Percentiles rank a stretch among this genome's conserved stretches.
Conservation (phyloP, 2,113 vertebrate species). For the Carollia perspicillata region DNA sequence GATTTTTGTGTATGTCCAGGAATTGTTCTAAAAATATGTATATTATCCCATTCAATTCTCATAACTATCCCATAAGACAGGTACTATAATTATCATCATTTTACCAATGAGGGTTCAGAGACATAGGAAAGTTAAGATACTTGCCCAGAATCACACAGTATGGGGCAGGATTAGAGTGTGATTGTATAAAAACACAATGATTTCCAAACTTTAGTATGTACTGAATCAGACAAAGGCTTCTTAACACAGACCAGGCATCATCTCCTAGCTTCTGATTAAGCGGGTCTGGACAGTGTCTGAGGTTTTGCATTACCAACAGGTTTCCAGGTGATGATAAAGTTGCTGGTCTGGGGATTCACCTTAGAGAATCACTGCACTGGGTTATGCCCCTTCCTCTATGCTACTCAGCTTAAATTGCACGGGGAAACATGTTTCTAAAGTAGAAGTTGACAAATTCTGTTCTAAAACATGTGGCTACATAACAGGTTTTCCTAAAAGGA, state of each 20-base stretch:
- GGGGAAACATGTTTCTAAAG: not conserved
- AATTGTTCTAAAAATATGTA: not conserved
- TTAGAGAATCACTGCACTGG: not conserved
- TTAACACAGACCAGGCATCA: not conserved
- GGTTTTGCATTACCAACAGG: not conserved
- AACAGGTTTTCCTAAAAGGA: not conserved
- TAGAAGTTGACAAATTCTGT: not conserved
- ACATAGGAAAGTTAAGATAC: not conserved
- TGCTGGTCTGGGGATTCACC: not conserved
- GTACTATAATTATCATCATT: not conserved
- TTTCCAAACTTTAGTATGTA: not conserved
- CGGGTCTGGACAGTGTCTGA: not conserved
- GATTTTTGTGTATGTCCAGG: not conserved
- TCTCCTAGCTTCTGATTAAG: not conserved
- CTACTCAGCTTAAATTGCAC: not conserved
- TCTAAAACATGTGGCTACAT: not conserved
- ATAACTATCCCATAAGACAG: not conserved
- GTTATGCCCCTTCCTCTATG: not conserved
- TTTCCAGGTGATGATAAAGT: not conserved
- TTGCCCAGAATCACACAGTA: not conserved
- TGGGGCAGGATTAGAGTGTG: not conserved
- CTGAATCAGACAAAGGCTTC: not conserved
- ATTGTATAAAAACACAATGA: not conserved
- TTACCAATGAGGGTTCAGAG: not conserved
- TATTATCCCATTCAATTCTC: not conserved